Evolutionary conservation across 2,113 vertebrate genomes (phyloP).

Genomic region (Lagopus leucura): DNA sequence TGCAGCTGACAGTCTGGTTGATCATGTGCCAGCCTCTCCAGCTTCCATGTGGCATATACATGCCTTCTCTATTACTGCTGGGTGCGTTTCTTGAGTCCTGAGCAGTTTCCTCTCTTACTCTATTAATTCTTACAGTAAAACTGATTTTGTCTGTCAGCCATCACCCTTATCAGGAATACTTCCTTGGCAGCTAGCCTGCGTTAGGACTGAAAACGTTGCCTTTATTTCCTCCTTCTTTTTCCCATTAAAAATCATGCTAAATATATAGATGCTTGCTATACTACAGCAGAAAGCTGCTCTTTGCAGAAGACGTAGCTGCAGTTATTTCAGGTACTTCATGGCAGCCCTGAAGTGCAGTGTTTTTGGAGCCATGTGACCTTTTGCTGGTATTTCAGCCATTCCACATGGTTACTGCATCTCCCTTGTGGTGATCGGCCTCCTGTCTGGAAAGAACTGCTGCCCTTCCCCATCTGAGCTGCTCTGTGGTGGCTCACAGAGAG

Average conservation of each 20-base stretch:
- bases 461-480: background rate
- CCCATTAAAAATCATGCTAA: background rate
- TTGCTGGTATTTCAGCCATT: constrained; percentile 20
- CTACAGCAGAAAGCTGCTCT: background rate
- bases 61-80: background rate
- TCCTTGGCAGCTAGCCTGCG: background rate
- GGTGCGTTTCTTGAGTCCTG: background rate
- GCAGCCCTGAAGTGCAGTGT: background rate
- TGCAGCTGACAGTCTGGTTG: background rate
- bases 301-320: background rate
- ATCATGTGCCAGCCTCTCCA: background rate
- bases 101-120: background rate
- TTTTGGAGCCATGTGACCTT: background rate
- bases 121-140: background rate
- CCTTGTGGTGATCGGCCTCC: constrained; percentile 14
- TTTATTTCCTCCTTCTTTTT: background rate
- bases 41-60: background rate
- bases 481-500: background rate
- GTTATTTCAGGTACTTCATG: background rate
- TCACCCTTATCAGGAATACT: background rate
- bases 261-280: background rate
- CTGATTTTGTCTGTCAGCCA: background rate
- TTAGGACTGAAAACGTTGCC: background rate
- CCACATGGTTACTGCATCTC: background rate
- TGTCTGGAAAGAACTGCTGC: background rate